These are phyloP conservation scores for Edolisoma coerulescens DNA, from an alignment of 2,113 vertebrate genomes.

Conservation along the genomic window DNA sequence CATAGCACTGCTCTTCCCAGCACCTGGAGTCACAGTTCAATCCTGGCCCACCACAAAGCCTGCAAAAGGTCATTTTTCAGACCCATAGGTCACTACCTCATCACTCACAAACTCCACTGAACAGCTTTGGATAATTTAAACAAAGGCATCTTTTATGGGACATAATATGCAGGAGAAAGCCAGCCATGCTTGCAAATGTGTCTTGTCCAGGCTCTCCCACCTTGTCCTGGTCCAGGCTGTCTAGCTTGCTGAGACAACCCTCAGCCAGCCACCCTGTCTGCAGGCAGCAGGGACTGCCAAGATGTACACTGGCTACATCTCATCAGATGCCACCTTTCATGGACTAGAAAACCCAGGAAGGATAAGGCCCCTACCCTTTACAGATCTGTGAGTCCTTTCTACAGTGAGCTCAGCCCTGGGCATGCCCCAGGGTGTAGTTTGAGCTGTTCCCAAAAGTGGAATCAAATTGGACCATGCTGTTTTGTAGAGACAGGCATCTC, in stretches of 20 bases:
- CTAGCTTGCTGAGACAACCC: background rate
- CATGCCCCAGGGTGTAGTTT: background rate
- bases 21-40: background rate
- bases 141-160: background rate
- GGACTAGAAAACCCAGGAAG: background rate
- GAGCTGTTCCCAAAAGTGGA: background rate
- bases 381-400: background rate
- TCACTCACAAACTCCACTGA: background rate
- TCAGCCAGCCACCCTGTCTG: background rate
- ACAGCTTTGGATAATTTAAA: background rate
- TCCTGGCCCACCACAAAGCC: background rate
- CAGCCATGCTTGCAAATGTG: background rate
- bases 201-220: background rate
- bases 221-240: background rate
- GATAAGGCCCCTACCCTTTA: background rate
- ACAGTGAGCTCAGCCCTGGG: accelerated
- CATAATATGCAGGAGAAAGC: background rate
- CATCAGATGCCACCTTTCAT: background rate
- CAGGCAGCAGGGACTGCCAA: background rate
- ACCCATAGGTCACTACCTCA: background rate
- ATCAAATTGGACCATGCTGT: background rate
- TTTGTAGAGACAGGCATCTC: background rate
- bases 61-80: background rate
- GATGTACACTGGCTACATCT: accelerated
- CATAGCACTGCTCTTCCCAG: background rate